These are phyloP conservation scores for Mormyrus iriodes DNA, from an alignment of 2,113 vertebrate genomes.

Conservation along the genomic window DNA sequence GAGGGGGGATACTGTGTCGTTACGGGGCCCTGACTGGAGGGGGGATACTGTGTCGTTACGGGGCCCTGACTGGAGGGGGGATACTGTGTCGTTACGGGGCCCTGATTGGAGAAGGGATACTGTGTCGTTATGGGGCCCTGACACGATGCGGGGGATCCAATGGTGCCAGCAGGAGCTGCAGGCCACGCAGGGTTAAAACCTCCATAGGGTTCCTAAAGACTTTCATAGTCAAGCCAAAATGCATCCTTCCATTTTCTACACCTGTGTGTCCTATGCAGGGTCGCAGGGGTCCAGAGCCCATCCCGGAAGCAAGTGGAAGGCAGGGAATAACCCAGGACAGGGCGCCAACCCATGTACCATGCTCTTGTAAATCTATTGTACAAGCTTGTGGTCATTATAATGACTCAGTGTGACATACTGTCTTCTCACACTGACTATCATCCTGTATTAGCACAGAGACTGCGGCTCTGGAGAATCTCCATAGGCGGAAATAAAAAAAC, in stretches of 20 bases:
- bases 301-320: not conserved
- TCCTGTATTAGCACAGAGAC: not conserved
- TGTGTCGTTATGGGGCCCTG: not conserved
- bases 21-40: too few species aligned
- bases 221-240: not conserved
- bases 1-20: too few species aligned
- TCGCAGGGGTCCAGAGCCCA: not conserved
- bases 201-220: too few species aligned
- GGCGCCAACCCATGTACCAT: not conserved
- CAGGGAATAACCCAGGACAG: not conserved
- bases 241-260: not conserved
- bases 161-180: too few species aligned
- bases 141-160: not conserved
- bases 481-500: not conserved
- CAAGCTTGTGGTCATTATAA: not conserved
- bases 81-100: too few species aligned
- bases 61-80: too few species aligned
- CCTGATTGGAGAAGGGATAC: too few species aligned
- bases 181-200: not conserved
- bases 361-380: not conserved
- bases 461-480: not conserved
- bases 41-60: too few species aligned
- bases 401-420: not conserved
- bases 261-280: not conserved
- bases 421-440: not conserved